Evolutionary conservation across 2,888 invertebrate species (phyloP).

Genomic region (Pedicia rivosa): DNA sequence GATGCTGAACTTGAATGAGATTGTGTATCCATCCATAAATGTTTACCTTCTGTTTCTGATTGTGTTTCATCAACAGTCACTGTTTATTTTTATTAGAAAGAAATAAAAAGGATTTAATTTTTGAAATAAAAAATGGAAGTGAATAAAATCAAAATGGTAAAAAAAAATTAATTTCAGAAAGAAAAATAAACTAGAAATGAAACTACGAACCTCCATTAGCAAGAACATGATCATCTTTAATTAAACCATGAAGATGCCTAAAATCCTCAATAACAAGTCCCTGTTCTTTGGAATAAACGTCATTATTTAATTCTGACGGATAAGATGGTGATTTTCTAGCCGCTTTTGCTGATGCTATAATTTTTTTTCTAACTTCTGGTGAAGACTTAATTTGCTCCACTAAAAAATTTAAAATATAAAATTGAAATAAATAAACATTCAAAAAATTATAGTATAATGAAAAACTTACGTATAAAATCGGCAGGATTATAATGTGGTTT

Average conservation of each 20-base stretch:
- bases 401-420: slow-evolving; percentile 23
- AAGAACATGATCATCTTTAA: slow-evolving; percentile 7
- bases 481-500: slow-evolving; percentile 69
- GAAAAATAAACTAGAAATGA: neutral
- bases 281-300: slow-evolving; percentile 7
- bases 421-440: slow-evolving; percentile 1
- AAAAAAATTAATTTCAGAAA: neutral
- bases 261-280: slow-evolving; percentile 8
- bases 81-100: neutral
- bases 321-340: slow-evolving; percentile 40
- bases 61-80: slow-evolving; percentile 7
- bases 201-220: slow-evolving; percentile 6
- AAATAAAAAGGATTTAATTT: neutral
- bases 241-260: slow-evolving; percentile 8
- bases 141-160: too few relatives aligned
- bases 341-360: slow-evolving; percentile 47
- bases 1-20: slow-evolving; percentile 50
- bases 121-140: too few relatives aligned
- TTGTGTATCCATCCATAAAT: slow-evolving; percentile 51
- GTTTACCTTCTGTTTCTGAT: slow-evolving; percentile 32
- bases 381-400: slow-evolving; percentile 63
- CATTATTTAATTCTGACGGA: slow-evolving; percentile 34
- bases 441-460: neutral
- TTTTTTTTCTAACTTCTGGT: slow-evolving; percentile 46
- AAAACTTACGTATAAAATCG: slow-evolving; percentile 58